Evolutionary conservation across 2,113 vertebrate genomes (phyloP), one percentile per base, ranked within the genome.

Genomic region (Lamprotornis superbus): DNA sequence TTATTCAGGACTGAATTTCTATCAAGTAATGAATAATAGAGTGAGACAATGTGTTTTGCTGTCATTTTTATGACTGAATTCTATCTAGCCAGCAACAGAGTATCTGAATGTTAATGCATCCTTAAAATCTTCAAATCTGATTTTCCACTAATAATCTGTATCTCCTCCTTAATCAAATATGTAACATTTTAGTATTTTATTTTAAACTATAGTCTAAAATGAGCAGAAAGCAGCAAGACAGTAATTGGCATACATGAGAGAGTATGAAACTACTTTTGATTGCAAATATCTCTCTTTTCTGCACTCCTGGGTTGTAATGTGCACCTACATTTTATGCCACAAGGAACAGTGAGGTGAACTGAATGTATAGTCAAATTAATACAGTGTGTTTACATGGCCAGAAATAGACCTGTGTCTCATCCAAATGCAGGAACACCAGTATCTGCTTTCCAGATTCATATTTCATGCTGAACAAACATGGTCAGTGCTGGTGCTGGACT

Each of bases 161-260:
- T 89, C 53, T 44, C 5, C n/a, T 91, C 50, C 22, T 96, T 96
- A 84, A 95, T 89, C 53, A 94, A 93, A 90, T 35, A 37, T 56
- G 19, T 70, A 94, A 84, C n/a, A 35, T 87, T 91, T 93, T 80
- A 93, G 16, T 70, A 19, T 82, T 76, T 84, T 79, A 56, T 83
- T 90, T 90, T 68, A 79, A 84, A 78, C 25, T 23, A 24, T 33
- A 61, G 23, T 50, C n/a, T 60, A 59, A 95, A 93, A 81, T 78
- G 44, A 79, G 33, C 30, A 75, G 33, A 74, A 91, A 96, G 5
- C 22, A 30, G 39, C 10, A 65, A 71, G 63, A 80, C 31, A 73
- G 35, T 75, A 79, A 77, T 78, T 93, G 22, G 9, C 15, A 74
- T 37, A 59, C 40, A 67, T 3, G 0, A 31, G 50, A n/a, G 27